Conservation (phyloP, 2,113 vertebrate species). For the Xenopus laevis region DNA sequence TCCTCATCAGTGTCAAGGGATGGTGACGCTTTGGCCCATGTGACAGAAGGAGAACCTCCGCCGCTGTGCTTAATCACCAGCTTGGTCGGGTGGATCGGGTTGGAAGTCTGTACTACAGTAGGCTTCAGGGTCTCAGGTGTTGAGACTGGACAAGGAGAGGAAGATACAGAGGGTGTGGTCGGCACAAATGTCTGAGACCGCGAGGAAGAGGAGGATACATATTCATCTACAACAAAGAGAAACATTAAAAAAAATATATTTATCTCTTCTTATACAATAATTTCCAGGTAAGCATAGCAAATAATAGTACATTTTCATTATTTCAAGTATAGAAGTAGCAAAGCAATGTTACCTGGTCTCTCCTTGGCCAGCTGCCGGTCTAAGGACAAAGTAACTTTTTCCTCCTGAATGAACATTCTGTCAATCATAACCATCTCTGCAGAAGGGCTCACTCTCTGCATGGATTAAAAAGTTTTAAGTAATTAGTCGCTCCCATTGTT, state of each 20-base stretch:
- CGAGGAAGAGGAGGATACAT: conserved; percentile 75
- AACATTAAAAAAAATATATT: not conserved
- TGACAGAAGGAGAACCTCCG: conserved; percentile 74
- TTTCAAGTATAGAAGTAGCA: too few relatives aligned
- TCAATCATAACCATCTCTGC: conserved; percentile 98
- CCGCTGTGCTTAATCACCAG: conserved; percentile 88
- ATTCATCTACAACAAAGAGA: conserved; percentile 73
- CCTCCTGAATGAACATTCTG: conserved; percentile 94
- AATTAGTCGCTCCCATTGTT: conserved; percentile 3
- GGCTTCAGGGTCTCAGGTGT: conserved; percentile 31
- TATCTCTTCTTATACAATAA: not conserved
- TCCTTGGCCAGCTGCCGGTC: conserved; percentile 86
- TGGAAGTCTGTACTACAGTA: not conserved
- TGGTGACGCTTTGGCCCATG: conserved; percentile 78
- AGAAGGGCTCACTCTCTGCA: conserved; percentile 84
- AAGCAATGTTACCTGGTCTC: conserved; percentile 71
- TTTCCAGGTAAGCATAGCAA: too few relatives aligned
- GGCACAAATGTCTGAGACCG: conserved; percentile 59
- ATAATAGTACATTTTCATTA: too few relatives aligned
- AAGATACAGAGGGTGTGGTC: conserved; percentile 35
- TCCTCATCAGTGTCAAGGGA: conserved; percentile 71
- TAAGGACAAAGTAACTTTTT: conserved; percentile 79
- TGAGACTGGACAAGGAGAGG: conserved; percentile 35
- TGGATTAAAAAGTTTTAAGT: not conserved
- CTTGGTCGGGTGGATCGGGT: conserved; percentile 74